Base-by-base conservation (phyloP, 2,113 vertebrate genomes). In the Abramis brama region DNA sequence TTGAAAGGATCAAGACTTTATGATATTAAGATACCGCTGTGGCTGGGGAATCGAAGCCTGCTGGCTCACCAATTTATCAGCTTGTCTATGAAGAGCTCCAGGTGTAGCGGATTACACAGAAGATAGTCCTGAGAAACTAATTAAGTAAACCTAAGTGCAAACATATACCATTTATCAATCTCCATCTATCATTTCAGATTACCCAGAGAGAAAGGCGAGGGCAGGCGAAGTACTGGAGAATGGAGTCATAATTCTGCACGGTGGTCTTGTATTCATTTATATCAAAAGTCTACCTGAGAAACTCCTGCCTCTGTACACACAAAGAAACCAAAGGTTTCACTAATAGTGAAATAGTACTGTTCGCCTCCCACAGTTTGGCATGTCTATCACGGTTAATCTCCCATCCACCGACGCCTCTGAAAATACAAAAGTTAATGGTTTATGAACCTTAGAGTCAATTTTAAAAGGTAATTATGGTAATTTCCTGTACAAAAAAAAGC, bases 1-100 rank as follows among this genome's bases (percentile, higher is more conserved):
- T 66, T 82, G 43, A 52, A 82, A 82, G 45, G 21, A 36, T 19
- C 19, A 33, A 36, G 62, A 10, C 19, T 70, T 70, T 55, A 70
- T 52, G 45, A 70, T 82, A 82, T 70, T 68, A 82, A 70, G 43
- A 25, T 45, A 81, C 60, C 43, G 60, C 62, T 64, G 80, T 17
- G 23, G 43, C 60, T 47, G 43, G 79, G 25, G 7, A 21, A 66
- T 81, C n/a, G 25, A 25, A 45, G 27, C 8, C n/a, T 25, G 13
- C 4, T 6, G 43, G 60, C 62, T 82, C 5, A 11, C 19, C 60
- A 19, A 27, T 68, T 43, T 68, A 81, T 66, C 30, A 15, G 23
- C 59, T 62, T 64, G 78, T 39, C 57, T 66, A 5, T 6, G 27
- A 52, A 82, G 27, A 70, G 45, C 43, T 81, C 25, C 3, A 8